Conservation (phyloP, 2,888 invertebrate genomes). For the Lasioglossum morio region DNA sequence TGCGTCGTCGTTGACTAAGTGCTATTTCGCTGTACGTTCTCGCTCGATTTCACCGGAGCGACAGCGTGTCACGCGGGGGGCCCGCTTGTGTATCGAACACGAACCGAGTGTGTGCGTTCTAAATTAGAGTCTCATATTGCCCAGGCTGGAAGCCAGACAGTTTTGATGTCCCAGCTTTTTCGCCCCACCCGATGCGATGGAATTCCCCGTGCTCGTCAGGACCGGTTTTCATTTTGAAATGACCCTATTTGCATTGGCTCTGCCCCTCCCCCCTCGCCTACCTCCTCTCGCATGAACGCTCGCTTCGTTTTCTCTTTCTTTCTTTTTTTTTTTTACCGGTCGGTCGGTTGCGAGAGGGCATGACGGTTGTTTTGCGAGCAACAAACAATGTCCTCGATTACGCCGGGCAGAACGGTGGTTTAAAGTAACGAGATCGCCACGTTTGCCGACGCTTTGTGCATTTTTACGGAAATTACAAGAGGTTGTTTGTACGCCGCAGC, state of each 20-base stretch:
- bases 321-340: neutral
- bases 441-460: conserved; percentile 67
- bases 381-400: conserved; percentile 66
- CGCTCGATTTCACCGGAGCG: conserved; percentile 33
- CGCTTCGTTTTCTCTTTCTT: conserved; percentile 32
- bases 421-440: conserved; percentile 68
- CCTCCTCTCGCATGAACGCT: neutral
- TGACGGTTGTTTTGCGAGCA: conserved; percentile 57
- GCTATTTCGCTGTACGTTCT: conserved; percentile 26
- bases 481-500: conserved; percentile 63
- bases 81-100: conserved; percentile 9
- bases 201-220: conserved; percentile 29
- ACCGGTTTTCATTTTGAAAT: conserved; percentile 66
- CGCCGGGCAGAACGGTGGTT: conserved; percentile 48
- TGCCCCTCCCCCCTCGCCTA: neutral
- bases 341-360: neutral
- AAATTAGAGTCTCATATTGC: conserved; percentile 63
- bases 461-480: conserved; percentile 71
- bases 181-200: neutral
- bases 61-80: neutral
- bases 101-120: conserved; percentile 24
- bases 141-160: conserved; percentile 32
- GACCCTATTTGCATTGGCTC: conserved; percentile 53
- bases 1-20: conserved; percentile 1
- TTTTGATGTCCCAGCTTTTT: conserved; percentile 47